These are phyloP conservation scores for Monoplex corrugatus DNA, from an alignment of 2,888 invertebrate species.

Conservation along the genomic window DNA sequence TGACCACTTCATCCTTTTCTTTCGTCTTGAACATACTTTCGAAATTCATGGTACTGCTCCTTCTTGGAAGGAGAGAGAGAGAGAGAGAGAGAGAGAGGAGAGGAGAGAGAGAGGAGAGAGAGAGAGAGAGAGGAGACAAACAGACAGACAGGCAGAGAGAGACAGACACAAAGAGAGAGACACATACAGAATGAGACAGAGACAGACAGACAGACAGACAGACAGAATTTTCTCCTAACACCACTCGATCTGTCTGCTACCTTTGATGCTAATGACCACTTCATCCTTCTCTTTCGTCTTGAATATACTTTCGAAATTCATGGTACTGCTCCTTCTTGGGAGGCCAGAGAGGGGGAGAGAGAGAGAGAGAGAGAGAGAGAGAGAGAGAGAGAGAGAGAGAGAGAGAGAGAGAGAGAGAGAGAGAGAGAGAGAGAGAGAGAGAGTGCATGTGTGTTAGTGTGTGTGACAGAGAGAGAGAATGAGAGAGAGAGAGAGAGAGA, in stretches of 20 bases:
- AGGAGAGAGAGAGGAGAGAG: not conserved
- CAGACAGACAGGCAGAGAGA: too few relatives aligned
- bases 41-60: too few relatives aligned
- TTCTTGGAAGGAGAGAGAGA: slow-evolving; percentile 9
- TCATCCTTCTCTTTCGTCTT: too few relatives aligned
- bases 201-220: slow-evolving; percentile 32
- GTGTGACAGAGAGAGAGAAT: not conserved
- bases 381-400: slow-evolving; percentile 49
- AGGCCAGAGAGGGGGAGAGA: too few relatives aligned
- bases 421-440: slow-evolving; percentile 5
- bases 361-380: slow-evolving; percentile 49
- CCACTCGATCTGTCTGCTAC: too few relatives aligned
- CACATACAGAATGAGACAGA: slow-evolving; percentile 40
- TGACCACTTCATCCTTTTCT: too few relatives aligned
- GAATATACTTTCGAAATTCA: too few relatives aligned
- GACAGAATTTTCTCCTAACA: too few relatives aligned
- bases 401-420: slow-evolving; percentile 40
- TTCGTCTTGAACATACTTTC: too few relatives aligned
- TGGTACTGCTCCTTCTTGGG: too few relatives aligned
- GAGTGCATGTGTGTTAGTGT: too few relatives aligned
- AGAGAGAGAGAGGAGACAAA: not conserved
- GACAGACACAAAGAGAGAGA: slow-evolving; percentile 49
- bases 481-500: not conserved
- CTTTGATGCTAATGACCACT: too few relatives aligned
- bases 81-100: slow-evolving; percentile 2